Base-by-base conservation (phyloP, 2,797 vertebrate genomes). In the Rhynchotus rufescens region DNA sequence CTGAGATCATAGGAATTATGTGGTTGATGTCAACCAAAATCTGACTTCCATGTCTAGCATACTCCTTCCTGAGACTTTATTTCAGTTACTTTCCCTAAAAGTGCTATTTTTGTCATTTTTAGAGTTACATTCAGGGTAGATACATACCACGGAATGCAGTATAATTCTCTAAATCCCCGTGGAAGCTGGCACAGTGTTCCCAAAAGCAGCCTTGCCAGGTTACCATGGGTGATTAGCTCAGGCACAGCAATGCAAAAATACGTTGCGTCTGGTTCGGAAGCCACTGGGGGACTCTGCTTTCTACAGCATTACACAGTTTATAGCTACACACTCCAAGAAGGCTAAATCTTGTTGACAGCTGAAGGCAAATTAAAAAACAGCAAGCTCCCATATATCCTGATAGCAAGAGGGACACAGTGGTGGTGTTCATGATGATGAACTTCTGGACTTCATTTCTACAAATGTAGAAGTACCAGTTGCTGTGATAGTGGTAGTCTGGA, bases 401-500 rank as follows among this genome's bases (percentile, higher is more conserved):
- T 26, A 32, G 76, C 93, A 93, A 85, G 89, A 92, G 75, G 79
- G 86, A 80, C 90, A 76, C 13, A 76, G 86, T 59, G 62, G 62
- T 69, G 62, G 88, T 51, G 51, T 90, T 88, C 84, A 11, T 80
- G 72, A 52, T 60, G 62, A 75, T 60, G 62, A 92, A 54, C 75
- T 90, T 77, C 56, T 89, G 80, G 89, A 86, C 75, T 93, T 95
- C 86, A 79, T 90, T 86, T 75, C 51, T 87, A 47, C 47, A 73
- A 40, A 75, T 54, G 52, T 82, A 26, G 32, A 84, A 83, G 80
- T 74, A 57, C 54, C 42, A 36, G 61, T 61, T 74, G 68, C 51
- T 0, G 1, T 93, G 88, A 88, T 83, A 81, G 86, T 82, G 90
- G 51, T 44, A 75, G 81, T 23, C 51, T 95, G 84, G 81, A 93